A percentile compares a stretch with the other conserved stretches of the same genome.
These are phyloP conservation scores for Phrynocephalus versicolor DNA, from an alignment of 2,113 vertebrate species.

Conservation along the genomic window DNA sequence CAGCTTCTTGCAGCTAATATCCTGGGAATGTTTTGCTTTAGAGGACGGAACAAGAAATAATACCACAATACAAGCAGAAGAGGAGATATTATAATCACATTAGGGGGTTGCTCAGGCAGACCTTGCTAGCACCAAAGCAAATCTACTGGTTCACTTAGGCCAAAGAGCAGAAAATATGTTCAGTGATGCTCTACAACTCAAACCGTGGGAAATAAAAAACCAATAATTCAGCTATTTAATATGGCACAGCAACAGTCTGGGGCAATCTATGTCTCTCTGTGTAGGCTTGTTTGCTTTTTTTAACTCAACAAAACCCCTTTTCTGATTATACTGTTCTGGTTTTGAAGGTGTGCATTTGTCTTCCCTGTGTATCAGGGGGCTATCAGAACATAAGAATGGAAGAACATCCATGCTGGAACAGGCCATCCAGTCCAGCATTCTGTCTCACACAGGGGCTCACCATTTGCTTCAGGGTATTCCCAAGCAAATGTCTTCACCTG, in stretches of 20 bases:
- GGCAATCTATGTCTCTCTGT: background rate
- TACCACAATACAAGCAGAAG: slow-evolving; percentile 19
- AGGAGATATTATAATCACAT: slow-evolving; percentile 44
- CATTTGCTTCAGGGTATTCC: too few species aligned
- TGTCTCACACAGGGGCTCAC: too few species aligned
- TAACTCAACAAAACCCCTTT: background rate
- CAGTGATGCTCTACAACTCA: background rate
- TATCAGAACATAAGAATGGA: too few species aligned
- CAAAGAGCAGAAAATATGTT: slow-evolving; percentile 38
- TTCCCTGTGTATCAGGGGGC: slow-evolving; percentile 1
- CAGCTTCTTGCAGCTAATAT: slow-evolving; percentile 40
- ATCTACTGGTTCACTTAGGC: slow-evolving; percentile 28
- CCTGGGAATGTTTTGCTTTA: slow-evolving; percentile 14
- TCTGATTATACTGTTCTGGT: background rate
- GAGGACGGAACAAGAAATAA: slow-evolving; percentile 36
- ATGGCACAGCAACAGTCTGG: background rate
- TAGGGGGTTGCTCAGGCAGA: slow-evolving; percentile 34
- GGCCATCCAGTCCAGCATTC: too few species aligned
- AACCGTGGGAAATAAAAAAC: background rate
- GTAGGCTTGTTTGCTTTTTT: background rate
- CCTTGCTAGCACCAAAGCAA: slow-evolving; percentile 33
- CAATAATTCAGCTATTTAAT: slow-evolving; percentile 29
- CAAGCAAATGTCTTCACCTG: too few species aligned
- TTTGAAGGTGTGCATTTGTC: slow-evolving; percentile 1
- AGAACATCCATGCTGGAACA: too few species aligned